Evolutionary conservation across 1,140 invertebrate species (phyloP).

Genomic region (Drosophila burlai): DNA sequence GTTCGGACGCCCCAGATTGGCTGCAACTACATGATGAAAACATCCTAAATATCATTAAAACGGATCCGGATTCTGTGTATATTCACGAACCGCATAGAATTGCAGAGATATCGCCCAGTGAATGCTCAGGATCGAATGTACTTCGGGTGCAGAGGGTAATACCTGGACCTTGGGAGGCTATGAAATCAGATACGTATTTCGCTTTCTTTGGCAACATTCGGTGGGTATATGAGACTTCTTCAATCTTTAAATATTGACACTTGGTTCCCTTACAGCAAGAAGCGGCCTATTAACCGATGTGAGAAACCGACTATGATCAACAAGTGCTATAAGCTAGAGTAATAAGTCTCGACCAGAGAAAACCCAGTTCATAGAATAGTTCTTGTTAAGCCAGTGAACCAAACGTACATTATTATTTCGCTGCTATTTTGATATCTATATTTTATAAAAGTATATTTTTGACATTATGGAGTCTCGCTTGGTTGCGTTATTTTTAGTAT

Average conservation of each 20-base stretch:
- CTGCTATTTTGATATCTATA: conserved; percentile 10
- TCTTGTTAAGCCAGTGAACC: background rate
- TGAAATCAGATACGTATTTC: conserved; percentile 44
- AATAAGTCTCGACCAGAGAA: conserved; percentile 1
- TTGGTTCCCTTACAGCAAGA: conserved; percentile 32
- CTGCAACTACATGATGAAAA: conserved; percentile 39
- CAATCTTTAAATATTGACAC: background rate
- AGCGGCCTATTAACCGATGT: conserved; percentile 22
- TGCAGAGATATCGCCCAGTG: background rate
- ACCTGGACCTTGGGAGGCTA: conserved; percentile 41
- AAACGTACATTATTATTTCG: conserved; percentile 11
- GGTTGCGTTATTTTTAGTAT: conserved; percentile 5
- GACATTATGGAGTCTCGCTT: background rate
- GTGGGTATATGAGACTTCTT: conserved; percentile 22
- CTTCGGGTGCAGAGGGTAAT: conserved; percentile 35
- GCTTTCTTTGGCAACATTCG: conserved; percentile 59
- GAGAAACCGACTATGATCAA: conserved; percentile 29
- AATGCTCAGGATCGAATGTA: background rate
- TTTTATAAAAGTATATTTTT: conserved; percentile 17
- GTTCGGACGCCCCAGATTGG: conserved; percentile 36
- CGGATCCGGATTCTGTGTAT: conserved; percentile 37
- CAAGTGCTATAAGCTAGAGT: conserved; percentile 40
- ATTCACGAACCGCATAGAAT: conserved; percentile 34
- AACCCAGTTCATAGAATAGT: conserved; percentile 4
- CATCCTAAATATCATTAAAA: conserved; percentile 30